Evolutionary conservation across 2,797 vertebrate species (phyloP), one percentile per base, ranked within the genome.

Genomic region (Poeciliopsis gracilis): DNA sequence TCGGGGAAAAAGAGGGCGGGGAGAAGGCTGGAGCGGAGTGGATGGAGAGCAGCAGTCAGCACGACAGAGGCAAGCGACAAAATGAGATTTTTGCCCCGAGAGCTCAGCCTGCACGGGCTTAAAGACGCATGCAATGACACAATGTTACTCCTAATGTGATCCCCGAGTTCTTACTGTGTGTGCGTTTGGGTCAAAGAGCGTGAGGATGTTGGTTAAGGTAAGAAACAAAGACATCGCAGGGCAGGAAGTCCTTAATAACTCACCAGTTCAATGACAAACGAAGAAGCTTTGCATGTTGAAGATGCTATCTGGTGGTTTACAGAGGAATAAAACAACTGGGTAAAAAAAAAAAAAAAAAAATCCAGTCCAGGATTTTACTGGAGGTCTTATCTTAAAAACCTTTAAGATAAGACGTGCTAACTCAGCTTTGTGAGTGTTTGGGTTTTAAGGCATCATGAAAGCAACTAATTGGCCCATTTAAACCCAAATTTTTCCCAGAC

Each of bases 21-120:
- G 76, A 49, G 80, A 72, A 53, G 74, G 77, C 73, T 82, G 82
- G 82, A 84, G 82, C 69, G 81, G 80, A 89, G 77, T 36, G 84
- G 85, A 90, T 67, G 61, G 81, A 81, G 88, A 89, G 86, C 84
- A 87, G 77, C 77, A 94, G 85, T 91, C 82, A 87, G 88, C 84
- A 83, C 82, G 87, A 89, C 88, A 78, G 77, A 77, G 83, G 66
- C 78, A 76, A 77, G 76, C 43, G 41, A 84, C 80, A 89, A 88
- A 92, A 93, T 89, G 85, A 93, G 89, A 90, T 91, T 90, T 92
- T 84, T 91, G 69, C 89, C 85, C 90, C 55, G 41, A 88, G 91
- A 89, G 86, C 86, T 88, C 77, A 72, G 82, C 91, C 91, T 88
- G 91, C 89, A 90, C 90, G 91, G 90, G 92, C 88, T 87, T 88